These are phyloP conservation scores for Myotis findleyi DNA, from an alignment of 2,797 vertebrate genomes.

Conservation along the genomic window DNA sequence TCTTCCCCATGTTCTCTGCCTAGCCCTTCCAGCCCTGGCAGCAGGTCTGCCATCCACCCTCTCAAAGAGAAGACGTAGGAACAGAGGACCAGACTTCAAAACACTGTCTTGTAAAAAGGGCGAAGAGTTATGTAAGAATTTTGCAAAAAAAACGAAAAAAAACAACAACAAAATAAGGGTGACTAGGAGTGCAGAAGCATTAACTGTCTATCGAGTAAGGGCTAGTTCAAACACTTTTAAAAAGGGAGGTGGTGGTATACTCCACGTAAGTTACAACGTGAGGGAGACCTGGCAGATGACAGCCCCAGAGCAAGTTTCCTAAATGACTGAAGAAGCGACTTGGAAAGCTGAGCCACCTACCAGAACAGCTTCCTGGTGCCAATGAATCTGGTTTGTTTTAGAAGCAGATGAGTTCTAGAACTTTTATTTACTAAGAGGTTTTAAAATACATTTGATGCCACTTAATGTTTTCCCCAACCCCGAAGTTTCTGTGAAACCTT, in stretches of 20 bases:
- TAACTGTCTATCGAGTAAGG: slow-evolving; percentile 35
- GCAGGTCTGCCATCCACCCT: neutral
- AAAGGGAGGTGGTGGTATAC: neutral
- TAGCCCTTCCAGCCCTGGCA: neutral
- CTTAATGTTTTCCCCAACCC: neutral
- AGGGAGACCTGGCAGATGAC: neutral
- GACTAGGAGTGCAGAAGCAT: slow-evolving; percentile 29
- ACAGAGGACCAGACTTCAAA: neutral
- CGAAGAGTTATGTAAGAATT: slow-evolving; percentile 11
- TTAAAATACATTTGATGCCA: neutral
- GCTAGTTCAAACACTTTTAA: slow-evolving; percentile 31
- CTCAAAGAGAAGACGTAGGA: neutral
- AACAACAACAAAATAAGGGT: slow-evolving; percentile 48
- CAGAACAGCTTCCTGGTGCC: neutral
- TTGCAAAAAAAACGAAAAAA: slow-evolving; percentile 61
- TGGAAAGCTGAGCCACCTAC: neutral
- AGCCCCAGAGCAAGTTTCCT: neutral
- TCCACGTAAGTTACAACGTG: neutral
- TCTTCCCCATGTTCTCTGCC: neutral
- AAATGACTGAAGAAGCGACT: neutral
- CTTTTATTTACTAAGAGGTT: neutral
- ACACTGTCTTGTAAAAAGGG: neutral
- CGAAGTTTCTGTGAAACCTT: slow-evolving; percentile 6
- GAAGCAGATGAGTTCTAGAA: slow-evolving; percentile 44
- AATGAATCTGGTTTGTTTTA: slow-evolving; percentile 23